Evolutionary conservation across 2,797 vertebrate species (phyloP).

Genomic region (Enteromius argenteus): DNA sequence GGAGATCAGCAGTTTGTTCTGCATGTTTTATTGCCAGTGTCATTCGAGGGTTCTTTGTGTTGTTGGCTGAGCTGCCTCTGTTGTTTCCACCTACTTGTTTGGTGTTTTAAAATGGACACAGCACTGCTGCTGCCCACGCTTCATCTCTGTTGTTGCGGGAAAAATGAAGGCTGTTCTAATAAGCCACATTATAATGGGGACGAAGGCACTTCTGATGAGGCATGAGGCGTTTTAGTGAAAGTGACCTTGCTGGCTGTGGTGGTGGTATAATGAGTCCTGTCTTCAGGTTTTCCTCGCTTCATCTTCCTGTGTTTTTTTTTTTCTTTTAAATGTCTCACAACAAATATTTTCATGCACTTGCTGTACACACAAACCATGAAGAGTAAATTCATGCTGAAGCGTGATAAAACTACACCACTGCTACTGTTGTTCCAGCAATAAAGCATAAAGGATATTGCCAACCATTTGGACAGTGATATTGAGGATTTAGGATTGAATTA

Average conservation of each 20-base stretch:
- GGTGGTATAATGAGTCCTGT: constrained; percentile 42
- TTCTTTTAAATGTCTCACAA: constrained; percentile 25
- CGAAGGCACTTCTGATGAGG: constrained; percentile 65
- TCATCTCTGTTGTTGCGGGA: constrained; percentile 44
- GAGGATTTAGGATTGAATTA: not conserved
- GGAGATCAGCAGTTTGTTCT: constrained; percentile 33
- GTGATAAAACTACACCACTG: not conserved
- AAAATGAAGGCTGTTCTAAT: constrained; percentile 31
- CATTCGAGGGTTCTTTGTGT: constrained; percentile 34
- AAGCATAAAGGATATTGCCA: not conserved
- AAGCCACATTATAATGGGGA: constrained; percentile 56
- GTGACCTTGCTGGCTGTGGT: constrained; percentile 56
- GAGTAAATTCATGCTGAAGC: not conserved
- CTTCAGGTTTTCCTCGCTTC: constrained; percentile 29
- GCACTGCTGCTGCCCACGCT: constrained; percentile 24
- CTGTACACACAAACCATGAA: not conserved
- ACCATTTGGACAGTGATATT: not conserved
- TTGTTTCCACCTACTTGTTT: constrained; percentile 46
- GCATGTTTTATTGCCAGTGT: constrained; percentile 19
- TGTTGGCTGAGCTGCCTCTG: constrained; percentile 34
- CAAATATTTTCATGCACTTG: constrained; percentile 12
- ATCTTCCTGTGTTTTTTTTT: constrained; percentile 32
- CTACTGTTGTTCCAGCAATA: not conserved
- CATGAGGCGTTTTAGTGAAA: constrained; percentile 50
- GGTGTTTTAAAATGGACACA: constrained; percentile 43